Base-by-base conservation (phyloP, 2,888 invertebrate species). In the Chaitophorus viminalis region DNA sequence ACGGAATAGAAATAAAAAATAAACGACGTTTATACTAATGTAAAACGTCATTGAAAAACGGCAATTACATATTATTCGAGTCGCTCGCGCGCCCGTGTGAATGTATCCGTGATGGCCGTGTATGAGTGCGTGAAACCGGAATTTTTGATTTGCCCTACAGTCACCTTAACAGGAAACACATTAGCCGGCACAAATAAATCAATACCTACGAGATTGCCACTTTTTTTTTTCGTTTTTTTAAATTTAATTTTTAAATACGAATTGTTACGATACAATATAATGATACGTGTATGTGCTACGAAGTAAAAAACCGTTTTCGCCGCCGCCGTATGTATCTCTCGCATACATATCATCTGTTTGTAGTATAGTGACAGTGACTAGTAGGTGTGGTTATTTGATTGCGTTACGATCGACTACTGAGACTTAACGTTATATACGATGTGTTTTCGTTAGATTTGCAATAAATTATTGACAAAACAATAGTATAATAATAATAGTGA, bases 101-200 rank as follows among this genome's bases (percentile, higher is more conserved):
- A 14, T 46, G 46, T 36, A 6, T 46, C 14, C 14, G 46, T 46
- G 46, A 14, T 46, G 46, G 46, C 46, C 29, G 70, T 29, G 74
- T 6, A 52, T n/a, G 78, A 14, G 60, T n/a, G 78, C 25, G 74
- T 79, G 60, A 79, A 86, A 86, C 86, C 86, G 78, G 86, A 86
- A 86, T 78, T 85, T 86, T 86, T 60, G 87, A 81, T 81, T 75
- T 75, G 79, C 79, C 87, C 87, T 60, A 74, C 81, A 87, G 78
- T 87, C 79, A 39, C 74, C 74, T 60, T 74, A 87, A 75, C 87
- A 65, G 87, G 87, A 72, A 87, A 81, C 87, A 39, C 79, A 79
- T 86, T 86, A 86, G 79, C 86, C 86, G 87, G 60, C 65, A 39
- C 54, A 46, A 81, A 87, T 87, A 81, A 87, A 87, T 87, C 87